These are phyloP conservation scores for Brenthis ino DNA, from an alignment of 2,888 invertebrate genomes.

Conservation along the genomic window DNA sequence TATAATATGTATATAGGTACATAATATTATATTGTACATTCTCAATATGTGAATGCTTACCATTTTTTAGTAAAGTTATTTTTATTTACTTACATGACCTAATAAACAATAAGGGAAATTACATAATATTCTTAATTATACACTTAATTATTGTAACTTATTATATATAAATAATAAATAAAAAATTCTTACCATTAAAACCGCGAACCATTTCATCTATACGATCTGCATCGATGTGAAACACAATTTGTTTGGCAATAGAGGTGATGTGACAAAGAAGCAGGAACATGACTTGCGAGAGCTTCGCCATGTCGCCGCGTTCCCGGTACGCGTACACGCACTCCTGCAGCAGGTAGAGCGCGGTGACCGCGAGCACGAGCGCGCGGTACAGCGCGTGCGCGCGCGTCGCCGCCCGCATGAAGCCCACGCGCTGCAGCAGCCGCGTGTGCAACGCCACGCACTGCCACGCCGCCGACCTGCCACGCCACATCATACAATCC, in stretches of 20 bases:
- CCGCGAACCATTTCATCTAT: constrained; percentile 47
- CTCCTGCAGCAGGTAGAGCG: constrained; percentile 55
- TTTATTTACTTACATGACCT: neutral
- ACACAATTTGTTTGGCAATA: constrained; percentile 65
- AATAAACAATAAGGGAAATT: too few species aligned
- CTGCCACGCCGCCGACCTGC: constrained; percentile 21
- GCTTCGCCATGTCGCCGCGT: constrained; percentile 60
- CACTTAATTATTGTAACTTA: too few species aligned
- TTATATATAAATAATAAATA: neutral
- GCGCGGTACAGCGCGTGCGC: constrained; percentile 48
- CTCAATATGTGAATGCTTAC: too few species aligned
- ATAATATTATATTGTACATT: too few species aligned
- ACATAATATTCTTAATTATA: too few species aligned
- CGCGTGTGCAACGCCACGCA: constrained; percentile 32
- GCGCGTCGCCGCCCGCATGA: constrained; percentile 39
- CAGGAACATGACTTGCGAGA: constrained; percentile 72
- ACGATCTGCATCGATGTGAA: constrained; percentile 50
- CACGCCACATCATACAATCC: neutral
- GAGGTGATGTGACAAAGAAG: constrained; percentile 73
- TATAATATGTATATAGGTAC: too few species aligned
- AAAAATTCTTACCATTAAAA: constrained; percentile 43
- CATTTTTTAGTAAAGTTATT: neutral
- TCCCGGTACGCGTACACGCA: constrained; percentile 58
- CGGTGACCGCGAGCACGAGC: constrained; percentile 49
- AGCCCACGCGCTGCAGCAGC: constrained; percentile 33